phyloP scores from a whole-genome alignment of 2,113 vertebrate genomes.

The Steatornis caripensis region DNA sequence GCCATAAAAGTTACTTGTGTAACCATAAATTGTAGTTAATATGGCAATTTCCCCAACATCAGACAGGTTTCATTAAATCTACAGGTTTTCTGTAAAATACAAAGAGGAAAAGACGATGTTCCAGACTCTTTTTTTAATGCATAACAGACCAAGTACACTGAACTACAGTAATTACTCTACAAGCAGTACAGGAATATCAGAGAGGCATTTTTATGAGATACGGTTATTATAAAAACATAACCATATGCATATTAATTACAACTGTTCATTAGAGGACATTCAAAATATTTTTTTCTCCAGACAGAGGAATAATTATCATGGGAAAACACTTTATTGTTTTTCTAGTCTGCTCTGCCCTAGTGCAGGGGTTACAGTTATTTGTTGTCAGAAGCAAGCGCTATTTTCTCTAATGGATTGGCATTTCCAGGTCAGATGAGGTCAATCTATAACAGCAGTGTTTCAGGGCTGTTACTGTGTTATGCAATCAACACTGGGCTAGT shows the following conservation, averaged over 20 bases:
- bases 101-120: background rate
- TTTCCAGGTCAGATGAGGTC: conserved; percentile 57
- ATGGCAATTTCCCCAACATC: background rate
- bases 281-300: background rate
- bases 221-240: background rate
- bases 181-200: background rate
- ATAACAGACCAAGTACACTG: background rate
- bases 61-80: background rate
- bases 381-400: background rate
- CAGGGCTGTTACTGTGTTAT: background rate
- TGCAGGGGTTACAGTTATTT: background rate
- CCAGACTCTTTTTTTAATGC: background rate
- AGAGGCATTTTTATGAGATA: background rate
- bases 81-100: background rate
- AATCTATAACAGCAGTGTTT: background rate
- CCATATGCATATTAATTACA: background rate
- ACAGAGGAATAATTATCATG: background rate
- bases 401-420: background rate
- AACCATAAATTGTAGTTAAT: background rate
- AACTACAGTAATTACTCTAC: background rate
- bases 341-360: background rate
- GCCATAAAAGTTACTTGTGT: background rate
- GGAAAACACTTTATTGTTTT: background rate
- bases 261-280: background rate
- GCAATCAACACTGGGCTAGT: conserved; percentile 18